phyloP scores from a whole-genome alignment of 1,140 invertebrate genomes.

The Luehdorfia chinensis region DNA sequence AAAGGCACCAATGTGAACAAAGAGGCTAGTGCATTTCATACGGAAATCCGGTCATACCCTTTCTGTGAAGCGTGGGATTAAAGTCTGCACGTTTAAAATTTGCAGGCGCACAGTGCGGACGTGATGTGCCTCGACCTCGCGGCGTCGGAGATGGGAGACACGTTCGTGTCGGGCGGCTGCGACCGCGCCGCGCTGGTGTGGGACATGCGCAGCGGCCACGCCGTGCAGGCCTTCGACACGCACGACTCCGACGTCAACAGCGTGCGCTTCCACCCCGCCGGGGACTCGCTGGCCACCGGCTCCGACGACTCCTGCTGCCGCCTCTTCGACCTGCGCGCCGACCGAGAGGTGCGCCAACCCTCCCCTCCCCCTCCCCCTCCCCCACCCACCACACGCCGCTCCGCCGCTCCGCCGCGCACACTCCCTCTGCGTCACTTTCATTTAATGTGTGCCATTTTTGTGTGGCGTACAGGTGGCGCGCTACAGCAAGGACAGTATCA shows the following conservation, averaged over 20 bases:
- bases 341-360: slow-evolving; percentile 87
- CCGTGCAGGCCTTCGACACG: slow-evolving; percentile 99
- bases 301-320: slow-evolving; percentile 99
- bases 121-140: slow-evolving; percentile 98
- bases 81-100: too few relatives aligned
- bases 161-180: slow-evolving; percentile 98
- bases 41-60: too few relatives aligned
- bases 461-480: slow-evolving; percentile 81
- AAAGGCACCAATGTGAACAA: too few relatives aligned
- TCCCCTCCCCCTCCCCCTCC: too few relatives aligned
- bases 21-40: too few relatives aligned
- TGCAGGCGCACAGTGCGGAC: slow-evolving; percentile 94
- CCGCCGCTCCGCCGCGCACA: too few relatives aligned
- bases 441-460: too few relatives aligned
- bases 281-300: slow-evolving; percentile 98
- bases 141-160: slow-evolving; percentile 98
- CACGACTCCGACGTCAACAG: slow-evolving; percentile 99
- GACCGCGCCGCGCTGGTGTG: slow-evolving; percentile 98
- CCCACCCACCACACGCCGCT: neutral
- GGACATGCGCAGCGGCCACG: slow-evolving; percentile 99
- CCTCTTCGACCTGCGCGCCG: slow-evolving; percentile 97
- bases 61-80: too few relatives aligned
- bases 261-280: slow-evolving; percentile 99
- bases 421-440: too few relatives aligned
- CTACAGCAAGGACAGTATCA: slow-evolving; percentile 98